A percentile compares a stretch with the other conserved stretches of the same genome.
These are phyloP conservation scores for Muricea muricata DNA, from an alignment of 92 coral and sea anemone genomes.

Conservation along the genomic window DNA sequence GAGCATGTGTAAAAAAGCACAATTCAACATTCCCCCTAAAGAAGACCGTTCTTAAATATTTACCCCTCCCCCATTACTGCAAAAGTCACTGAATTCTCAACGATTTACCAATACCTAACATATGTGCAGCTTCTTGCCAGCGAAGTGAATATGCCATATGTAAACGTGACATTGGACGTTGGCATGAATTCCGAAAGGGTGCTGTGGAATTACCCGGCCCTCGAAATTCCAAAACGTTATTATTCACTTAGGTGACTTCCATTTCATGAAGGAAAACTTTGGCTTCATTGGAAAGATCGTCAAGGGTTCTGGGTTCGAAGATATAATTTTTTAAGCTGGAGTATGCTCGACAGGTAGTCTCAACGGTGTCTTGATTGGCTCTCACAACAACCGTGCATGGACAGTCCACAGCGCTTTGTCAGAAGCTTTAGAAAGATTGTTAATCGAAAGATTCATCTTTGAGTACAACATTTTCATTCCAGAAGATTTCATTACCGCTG, in stretches of 20 bases:
- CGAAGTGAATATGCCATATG: conserved; percentile 13
- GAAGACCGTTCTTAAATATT: neutral
- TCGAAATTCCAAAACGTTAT: neutral
- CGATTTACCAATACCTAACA: conserved; percentile 5
- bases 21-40: neutral
- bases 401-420: conserved; percentile 18
- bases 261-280: conserved; percentile 16
- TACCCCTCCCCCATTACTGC: neutral
- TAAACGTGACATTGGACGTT: conserved; percentile 16
- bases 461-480: neutral
- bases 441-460: conserved; percentile 9
- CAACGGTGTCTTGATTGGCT: conserved; percentile 26
- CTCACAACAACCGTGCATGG: conserved; percentile 31
- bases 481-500: conserved; percentile 19
- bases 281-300: neutral
- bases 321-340: conserved; percentile 8
- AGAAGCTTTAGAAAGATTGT: conserved; percentile 27
- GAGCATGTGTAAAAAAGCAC: conserved; percentile 2
- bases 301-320: conserved; percentile 19
- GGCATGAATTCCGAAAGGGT: neutral
- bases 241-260: neutral
- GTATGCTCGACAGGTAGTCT: conserved; percentile 20
- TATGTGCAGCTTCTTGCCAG: conserved; percentile 14
- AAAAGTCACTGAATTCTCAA: conserved; percentile 1
- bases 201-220: neutral